Percentiles rank a stretch among this genome's conserved stretches.
These are phyloP conservation scores for Drosophila ochracea DNA, from an alignment of 2,888 invertebrate species.

Conservation along the genomic window DNA sequence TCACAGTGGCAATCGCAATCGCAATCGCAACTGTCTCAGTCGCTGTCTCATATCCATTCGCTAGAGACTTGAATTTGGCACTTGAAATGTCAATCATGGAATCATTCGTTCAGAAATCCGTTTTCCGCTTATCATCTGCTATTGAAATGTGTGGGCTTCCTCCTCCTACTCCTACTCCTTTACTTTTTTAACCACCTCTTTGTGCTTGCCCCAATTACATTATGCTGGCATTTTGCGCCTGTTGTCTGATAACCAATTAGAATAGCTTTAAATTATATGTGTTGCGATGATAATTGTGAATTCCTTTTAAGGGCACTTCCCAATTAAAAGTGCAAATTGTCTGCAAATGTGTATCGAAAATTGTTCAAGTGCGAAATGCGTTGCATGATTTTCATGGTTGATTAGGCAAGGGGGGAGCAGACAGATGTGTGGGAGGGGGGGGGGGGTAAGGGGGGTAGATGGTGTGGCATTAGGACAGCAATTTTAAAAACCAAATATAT, in stretches of 20 bases:
- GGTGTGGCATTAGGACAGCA: conserved; percentile 20
- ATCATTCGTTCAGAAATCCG: conserved; percentile 72
- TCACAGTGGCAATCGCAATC: not conserved
- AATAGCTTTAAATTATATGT: conserved; percentile 15
- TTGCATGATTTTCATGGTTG: conserved; percentile 59
- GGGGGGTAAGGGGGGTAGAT: too few species aligned
- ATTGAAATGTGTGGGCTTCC: conserved; percentile 41
- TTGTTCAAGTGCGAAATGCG: conserved; percentile 48
- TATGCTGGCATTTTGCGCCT: conserved; percentile 14
- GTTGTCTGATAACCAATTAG: conserved; percentile 61
- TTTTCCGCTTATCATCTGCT: conserved; percentile 72
- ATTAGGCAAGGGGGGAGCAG: conserved; percentile 37
- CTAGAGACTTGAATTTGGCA: conserved; percentile 27
- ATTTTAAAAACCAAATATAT: conserved; percentile 35
- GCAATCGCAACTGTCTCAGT: not conserved
- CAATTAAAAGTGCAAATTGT: conserved; percentile 72
- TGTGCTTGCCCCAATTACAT: not conserved
- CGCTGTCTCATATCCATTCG: conserved; percentile 5
- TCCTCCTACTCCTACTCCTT: not conserved
- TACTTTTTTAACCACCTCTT: not conserved
- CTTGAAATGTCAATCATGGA: conserved; percentile 68
- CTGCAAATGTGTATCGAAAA: conserved; percentile 36
- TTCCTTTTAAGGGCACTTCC: conserved; percentile 43
- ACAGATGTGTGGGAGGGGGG: too few species aligned
- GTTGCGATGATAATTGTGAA: conserved; percentile 26